phyloP scores from a whole-genome alignment of 2,888 invertebrate species.

The Calliopum simillimum region DNA sequence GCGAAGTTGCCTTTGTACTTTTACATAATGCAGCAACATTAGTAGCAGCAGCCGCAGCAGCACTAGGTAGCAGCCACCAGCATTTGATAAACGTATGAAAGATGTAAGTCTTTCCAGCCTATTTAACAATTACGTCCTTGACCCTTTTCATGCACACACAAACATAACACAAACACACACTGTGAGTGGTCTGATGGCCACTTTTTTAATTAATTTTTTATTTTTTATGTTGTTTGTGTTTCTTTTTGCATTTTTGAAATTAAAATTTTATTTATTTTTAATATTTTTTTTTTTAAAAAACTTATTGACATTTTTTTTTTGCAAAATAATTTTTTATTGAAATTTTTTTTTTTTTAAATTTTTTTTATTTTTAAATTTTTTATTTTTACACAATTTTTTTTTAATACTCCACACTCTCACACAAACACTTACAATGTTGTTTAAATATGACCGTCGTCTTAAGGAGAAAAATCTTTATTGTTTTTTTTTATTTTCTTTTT shows the following conservation, averaged over 20 bases:
- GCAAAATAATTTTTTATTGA: not conserved
- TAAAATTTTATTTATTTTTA: not conserved
- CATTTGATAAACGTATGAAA: too few relatives aligned
- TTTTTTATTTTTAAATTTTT: slow-evolving; percentile 1
- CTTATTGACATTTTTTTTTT: not conserved
- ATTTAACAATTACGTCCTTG: slow-evolving; percentile 15
- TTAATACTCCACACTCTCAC: slow-evolving; percentile 8
- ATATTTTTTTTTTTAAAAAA: not conserved
- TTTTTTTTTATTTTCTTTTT: slow-evolving; percentile 1
- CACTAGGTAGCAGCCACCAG: too few relatives aligned
- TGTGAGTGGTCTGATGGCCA: not conserved
- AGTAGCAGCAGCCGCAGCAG: too few relatives aligned
- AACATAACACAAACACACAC: not conserved
- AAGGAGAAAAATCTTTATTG: not conserved
- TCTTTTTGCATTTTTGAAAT: too few relatives aligned
- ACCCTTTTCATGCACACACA: slow-evolving; percentile 1
- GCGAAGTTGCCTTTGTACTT: not conserved
- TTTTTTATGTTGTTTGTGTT: too few relatives aligned
- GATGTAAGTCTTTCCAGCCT: slow-evolving; percentile 2
- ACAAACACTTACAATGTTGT: not conserved
- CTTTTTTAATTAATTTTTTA: not conserved
- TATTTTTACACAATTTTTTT: not conserved
- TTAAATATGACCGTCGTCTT: not conserved
- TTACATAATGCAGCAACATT: not conserved
- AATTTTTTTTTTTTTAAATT: slow-evolving; percentile 3